phyloP scores from a whole-genome alignment of 1,140 invertebrate species.

The Drosophila pectinifera region DNA sequence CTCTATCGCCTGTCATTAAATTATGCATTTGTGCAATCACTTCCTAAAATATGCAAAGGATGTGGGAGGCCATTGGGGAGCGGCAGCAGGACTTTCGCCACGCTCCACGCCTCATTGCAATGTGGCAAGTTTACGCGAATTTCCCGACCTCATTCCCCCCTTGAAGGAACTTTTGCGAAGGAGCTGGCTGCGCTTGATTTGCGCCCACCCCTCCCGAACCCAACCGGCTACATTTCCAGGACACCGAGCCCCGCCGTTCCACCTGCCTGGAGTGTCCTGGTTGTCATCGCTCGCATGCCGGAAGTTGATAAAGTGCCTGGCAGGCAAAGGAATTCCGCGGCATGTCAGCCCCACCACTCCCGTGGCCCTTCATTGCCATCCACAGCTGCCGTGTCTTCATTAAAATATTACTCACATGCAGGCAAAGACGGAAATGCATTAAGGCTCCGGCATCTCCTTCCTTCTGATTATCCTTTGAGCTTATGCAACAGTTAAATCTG shows the following conservation, averaged over 20 bases:
- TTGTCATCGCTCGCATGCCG: constrained; percentile 72
- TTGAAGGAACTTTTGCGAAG: constrained; percentile 50
- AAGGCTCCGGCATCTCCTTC: constrained; percentile 29
- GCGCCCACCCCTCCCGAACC: constrained; percentile 45
- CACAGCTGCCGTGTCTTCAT: constrained; percentile 65
- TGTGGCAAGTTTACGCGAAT: constrained; percentile 61
- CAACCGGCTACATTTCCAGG: neutral
- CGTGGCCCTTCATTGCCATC: neutral
- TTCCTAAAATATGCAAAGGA: constrained; percentile 78
- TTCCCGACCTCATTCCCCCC: constrained; percentile 1
- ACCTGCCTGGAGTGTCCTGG: constrained; percentile 39
- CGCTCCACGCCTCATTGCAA: constrained; percentile 60
- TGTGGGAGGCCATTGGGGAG: neutral
- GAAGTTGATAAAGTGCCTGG: constrained; percentile 80
- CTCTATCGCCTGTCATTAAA: constrained; percentile 78
- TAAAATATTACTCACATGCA: constrained; percentile 71
- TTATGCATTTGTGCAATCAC: constrained; percentile 81
- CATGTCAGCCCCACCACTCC: constrained; percentile 21
- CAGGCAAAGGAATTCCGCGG: constrained; percentile 71
- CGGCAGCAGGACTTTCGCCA: constrained; percentile 23
- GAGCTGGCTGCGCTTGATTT: constrained; percentile 71
- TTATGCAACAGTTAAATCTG: constrained; percentile 35
- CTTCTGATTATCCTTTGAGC: constrained; percentile 26
- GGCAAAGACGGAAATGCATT: constrained; percentile 71
- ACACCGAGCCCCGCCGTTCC: constrained; percentile 1